phyloP scores from a whole-genome alignment of 2,888 invertebrate genomes.

The Drosophila melanosoma region DNA sequence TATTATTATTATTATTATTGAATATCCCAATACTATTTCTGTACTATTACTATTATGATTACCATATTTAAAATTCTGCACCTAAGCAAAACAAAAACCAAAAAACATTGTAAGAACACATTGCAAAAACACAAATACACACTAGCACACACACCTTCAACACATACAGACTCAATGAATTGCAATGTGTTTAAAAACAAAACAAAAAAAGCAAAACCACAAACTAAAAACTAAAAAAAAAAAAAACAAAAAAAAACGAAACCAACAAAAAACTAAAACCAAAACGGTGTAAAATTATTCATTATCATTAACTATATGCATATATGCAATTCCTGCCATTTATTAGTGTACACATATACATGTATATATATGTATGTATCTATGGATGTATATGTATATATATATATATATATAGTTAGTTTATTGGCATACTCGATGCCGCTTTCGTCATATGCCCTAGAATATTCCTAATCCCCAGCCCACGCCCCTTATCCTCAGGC shows the following conservation, averaged over 20 bases:
- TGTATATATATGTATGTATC: slow-evolving; percentile 15
- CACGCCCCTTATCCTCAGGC: not conserved
- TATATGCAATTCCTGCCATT: slow-evolving; percentile 66
- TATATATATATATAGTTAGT: slow-evolving; percentile 22
- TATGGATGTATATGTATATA: slow-evolving; percentile 7
- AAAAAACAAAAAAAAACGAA: slow-evolving; percentile 42
- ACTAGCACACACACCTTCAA: not conserved
- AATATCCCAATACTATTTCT: slow-evolving; percentile 50
- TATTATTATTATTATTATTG: slow-evolving; percentile 44
- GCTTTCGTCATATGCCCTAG: slow-evolving; percentile 16
- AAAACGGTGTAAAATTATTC: slow-evolving; percentile 60
- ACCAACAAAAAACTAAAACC: slow-evolving; percentile 49
- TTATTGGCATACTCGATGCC: slow-evolving; percentile 16
- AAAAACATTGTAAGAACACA: slow-evolving; percentile 57
- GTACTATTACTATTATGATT: slow-evolving; percentile 55
- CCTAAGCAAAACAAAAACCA: slow-evolving; percentile 29
- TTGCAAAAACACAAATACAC: slow-evolving; percentile 20
- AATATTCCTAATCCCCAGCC: not conserved
- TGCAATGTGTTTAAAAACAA: slow-evolving; percentile 60
- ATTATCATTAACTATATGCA: slow-evolving; percentile 40
- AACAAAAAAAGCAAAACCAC: slow-evolving; percentile 38
- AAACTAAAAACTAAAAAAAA: slow-evolving; percentile 38
- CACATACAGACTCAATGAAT: not conserved
- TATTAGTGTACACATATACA: slow-evolving; percentile 43
- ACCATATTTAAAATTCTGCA: slow-evolving; percentile 48